Evolutionary conservation across 2,113 vertebrate species (phyloP), one percentile per base, ranked within the genome.

Genomic region (Boleophthalmus pectinirostris): DNA sequence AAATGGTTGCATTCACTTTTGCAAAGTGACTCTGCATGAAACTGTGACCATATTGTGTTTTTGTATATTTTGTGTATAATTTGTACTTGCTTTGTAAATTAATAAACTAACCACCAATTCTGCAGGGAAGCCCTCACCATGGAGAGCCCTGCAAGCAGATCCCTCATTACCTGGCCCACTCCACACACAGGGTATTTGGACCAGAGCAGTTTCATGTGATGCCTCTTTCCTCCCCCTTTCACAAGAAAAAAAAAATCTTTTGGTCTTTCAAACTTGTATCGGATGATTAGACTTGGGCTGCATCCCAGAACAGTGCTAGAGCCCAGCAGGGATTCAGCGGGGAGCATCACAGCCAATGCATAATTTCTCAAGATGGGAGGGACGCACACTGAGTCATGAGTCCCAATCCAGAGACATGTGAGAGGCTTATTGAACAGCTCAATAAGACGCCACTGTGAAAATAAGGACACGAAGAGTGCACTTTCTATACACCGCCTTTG

Each of bases 231-330:
- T 72, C 58, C 79, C 47, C 66, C 65, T 54, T n/a, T 57, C 66
- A 53, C 63, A 72, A 75, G 23, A 13, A 56, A 23, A 14, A 58
- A 58, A 23, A 58, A 58, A 58, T 88, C 85, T 79, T 86, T 69
- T 85, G 84, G 85, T 88, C 88, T 87, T 91, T 90, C 84, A 84
- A 90, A 90, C 83, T 87, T 86, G 85, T 84, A 85, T 77, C 73
- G 72, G 82, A 81, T 90, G 91, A 90, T 91, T 88, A 90, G 90
- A 82, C 87, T 85, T 87, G 90, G 87, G 86, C 84, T 85, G 83
- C 70, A 85, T 91, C 90, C 84, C 83, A 89, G 87, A 90, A 81
- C 84, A 77, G 77, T 24, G 79, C 89, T 85, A 82, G 84, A 72
- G 25, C 86, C 76, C 90, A 91, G 91, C 90, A 81, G 82, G 89